These are phyloP conservation scores for Origma solitaria DNA, from an alignment of 2,113 vertebrate genomes.

Conservation along the genomic window DNA sequence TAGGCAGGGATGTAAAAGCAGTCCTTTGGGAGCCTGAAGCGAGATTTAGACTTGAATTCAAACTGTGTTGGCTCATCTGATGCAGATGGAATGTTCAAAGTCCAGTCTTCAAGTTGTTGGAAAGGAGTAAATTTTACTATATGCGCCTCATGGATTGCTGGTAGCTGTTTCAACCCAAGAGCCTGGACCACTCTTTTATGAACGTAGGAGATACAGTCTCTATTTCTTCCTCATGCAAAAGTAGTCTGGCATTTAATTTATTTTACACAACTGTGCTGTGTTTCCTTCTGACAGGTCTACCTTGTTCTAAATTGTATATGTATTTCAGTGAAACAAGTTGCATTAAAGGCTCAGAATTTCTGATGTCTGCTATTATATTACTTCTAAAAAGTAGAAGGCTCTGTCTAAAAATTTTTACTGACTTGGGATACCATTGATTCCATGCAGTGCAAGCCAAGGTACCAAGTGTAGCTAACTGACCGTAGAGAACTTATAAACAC, in stretches of 20 bases:
- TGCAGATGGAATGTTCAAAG: not conserved
- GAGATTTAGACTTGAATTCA: not conserved
- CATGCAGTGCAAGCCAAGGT: not conserved
- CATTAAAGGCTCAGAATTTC: not conserved
- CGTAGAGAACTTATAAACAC: fast-evolving
- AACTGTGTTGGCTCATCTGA: not conserved
- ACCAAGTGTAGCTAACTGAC: not conserved
- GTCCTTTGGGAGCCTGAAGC: not conserved
- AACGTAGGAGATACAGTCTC: not conserved
- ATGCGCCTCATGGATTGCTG: not conserved
- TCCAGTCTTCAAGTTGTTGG: not conserved
- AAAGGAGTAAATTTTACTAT: not conserved
- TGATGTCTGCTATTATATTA: not conserved
- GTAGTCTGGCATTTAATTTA: not conserved
- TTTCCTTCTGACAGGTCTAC: not conserved
- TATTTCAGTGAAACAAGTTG: not conserved
- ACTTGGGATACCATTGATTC: not conserved
- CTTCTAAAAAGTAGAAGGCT: not conserved
- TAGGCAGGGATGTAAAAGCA: fast-evolving
- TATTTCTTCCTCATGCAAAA: not conserved
- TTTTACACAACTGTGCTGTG: not conserved
- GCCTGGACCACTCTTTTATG: not conserved
- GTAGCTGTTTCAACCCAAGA: not conserved
- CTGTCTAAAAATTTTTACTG: not conserved
- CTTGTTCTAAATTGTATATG: not conserved